phyloP scores from a whole-genome alignment of 2,113 vertebrate genomes.

The Peromyscus polionotus region DNA sequence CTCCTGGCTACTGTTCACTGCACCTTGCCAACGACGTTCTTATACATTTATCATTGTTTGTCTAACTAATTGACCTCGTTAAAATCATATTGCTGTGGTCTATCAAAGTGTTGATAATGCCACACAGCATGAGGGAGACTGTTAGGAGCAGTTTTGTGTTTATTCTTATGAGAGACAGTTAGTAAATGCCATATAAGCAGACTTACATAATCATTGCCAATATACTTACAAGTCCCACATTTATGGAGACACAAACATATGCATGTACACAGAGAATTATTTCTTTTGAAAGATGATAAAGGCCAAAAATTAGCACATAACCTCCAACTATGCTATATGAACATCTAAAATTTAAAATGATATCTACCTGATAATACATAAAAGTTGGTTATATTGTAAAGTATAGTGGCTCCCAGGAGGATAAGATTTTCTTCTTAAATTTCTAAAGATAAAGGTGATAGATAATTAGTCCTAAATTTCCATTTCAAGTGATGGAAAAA shows the following conservation, averaged over 20 bases:
- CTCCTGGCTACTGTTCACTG: neutral
- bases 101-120: neutral
- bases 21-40: neutral
- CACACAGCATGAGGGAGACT: neutral
- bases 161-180: neutral
- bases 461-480: neutral
- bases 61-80: slow-evolving; percentile 32
- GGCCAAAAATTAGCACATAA: neutral
- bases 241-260: neutral
- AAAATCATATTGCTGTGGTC: neutral
- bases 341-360: neutral
- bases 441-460: neutral
- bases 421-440: neutral
- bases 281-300: neutral
- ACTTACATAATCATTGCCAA: neutral
- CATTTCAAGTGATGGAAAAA: neutral
- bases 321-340: neutral
- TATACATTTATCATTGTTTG: slow-evolving; percentile 47
- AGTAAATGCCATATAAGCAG: slow-evolving; percentile 5
- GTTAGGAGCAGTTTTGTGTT: neutral
- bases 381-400: neutral
- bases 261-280: neutral
- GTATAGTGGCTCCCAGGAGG: neutral
- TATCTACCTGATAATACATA: neutral
- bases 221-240: neutral